Base-by-base conservation (phyloP, 2,888 invertebrate genomes). In the Penaeus monodon region DNA sequence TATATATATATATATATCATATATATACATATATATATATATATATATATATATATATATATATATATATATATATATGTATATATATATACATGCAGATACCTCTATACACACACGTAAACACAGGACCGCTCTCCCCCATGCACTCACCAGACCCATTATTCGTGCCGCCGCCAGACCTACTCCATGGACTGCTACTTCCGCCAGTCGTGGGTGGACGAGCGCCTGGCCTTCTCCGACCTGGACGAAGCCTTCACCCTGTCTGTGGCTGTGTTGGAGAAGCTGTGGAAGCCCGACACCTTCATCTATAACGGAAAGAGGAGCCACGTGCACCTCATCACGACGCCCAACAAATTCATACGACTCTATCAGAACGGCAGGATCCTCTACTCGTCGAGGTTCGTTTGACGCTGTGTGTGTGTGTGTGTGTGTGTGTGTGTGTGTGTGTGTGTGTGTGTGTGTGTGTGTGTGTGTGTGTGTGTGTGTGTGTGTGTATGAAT, bases 251-350 rank as follows among this genome's bases (percentile, higher is more conserved):
- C 95, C 64, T 93, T 96, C 88, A 95, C 96, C 0, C 93, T 96
- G 90, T 96, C 95, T 91, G 96, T 96, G 91, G 95, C 95, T 86
- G 96, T 96, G 95, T 93, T 97, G 92, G 97, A 98, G 92, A 94
- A 97, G 91, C 97, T 99, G 91, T 99, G 99, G 99, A 95, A 97
- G 90, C 99, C 99, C 0, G 98, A 98, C 93, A 98, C 98, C 0
- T 98, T 97, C 92, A 97, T 98, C 93, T 96, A 97, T 93, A 98
- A 98, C 92, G 98, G 98, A 38, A 97, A 97, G 92, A 96, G 97
- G 91, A 98, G 98, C 22, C 97, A 98, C 91, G 96, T 98, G 78
- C 99, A 99, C 93, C 97, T 97, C 63, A 97, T 98, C 91, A 98
- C 99, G 0, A 97, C 97, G 27, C 98, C 98, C 0, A 99, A 99